Evolutionary conservation across 2,113 vertebrate genomes (phyloP).

Genomic region (Myiozetetes cayanensis): DNA sequence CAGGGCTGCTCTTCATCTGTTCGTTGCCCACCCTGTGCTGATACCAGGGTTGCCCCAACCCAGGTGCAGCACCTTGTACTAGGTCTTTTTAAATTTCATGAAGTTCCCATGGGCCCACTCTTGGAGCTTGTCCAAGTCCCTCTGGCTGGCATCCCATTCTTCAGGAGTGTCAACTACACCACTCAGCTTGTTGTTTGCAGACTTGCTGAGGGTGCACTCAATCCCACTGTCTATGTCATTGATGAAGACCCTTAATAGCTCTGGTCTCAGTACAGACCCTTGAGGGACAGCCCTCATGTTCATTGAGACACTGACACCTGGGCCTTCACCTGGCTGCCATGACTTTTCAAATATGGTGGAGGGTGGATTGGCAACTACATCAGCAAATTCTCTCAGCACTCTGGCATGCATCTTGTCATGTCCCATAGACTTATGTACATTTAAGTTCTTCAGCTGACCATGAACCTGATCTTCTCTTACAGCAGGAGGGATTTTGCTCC

Average conservation of each 20-base stretch:
- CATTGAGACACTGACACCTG: not conserved
- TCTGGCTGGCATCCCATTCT: not conserved
- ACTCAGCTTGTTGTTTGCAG: not conserved
- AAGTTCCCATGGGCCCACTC: not conserved
- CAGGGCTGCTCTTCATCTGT: not conserved
- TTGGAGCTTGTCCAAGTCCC: not conserved
- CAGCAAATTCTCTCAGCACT: not conserved
- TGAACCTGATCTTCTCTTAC: not conserved
- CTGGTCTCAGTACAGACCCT: not conserved
- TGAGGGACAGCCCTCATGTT: not conserved
- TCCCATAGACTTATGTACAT: not conserved
- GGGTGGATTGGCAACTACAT: not conserved
- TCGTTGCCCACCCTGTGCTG: not conserved
- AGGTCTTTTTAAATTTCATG: not conserved
- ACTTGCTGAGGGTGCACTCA: not conserved
- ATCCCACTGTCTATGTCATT: not conserved
- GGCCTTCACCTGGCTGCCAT: not conserved
- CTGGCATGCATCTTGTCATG: not conserved
- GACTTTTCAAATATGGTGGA: not conserved
- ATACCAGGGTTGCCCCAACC: not conserved
- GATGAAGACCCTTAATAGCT: not conserved
- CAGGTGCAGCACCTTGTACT: not conserved
- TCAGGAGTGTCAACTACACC: not conserved
- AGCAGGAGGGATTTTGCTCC: not conserved
- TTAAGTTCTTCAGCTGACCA: not conserved